Base-by-base conservation (phyloP, 1,140 invertebrate genomes). In the Cataglyphis hispanica region DNA sequence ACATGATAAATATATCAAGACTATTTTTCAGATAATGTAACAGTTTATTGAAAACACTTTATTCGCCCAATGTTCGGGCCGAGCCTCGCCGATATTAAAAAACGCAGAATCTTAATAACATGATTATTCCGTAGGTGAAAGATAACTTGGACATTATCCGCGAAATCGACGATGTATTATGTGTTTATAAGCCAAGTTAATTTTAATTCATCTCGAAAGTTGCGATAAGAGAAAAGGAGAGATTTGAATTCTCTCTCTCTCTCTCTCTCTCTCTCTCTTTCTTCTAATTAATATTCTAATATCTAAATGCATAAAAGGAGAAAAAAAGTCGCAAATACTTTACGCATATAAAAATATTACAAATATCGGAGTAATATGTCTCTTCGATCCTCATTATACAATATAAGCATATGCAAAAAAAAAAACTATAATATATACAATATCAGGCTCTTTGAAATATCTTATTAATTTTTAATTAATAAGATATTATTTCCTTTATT, bases 21-120 rank as follows among this genome's bases (percentile, higher is more conserved):
- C 46, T 50, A 53, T 22, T 43, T 16, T 86, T 95, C 93, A 94
- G 93, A 90, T 94, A 94, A 94, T 95, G 89, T 95, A 95, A 94
- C 94, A 95, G 93, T 95, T 95, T 95, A 95, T 95, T 95, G 93
- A 95, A 95, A 95, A 95, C 94, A 94, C 92, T 93, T 94, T 91
- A 86, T 92, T 83, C 86, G 89, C 89, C 89, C 92, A 90, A 91
- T 92, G 84, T 87, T 87, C 92, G 92, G 92, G 90, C 84, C 91
- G 93, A 94, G 91, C 90, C 89, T 93, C 92, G 93, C 92, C 94
- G 94, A 94, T 95, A 95, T 94, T 95, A 95, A 95, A 95, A 95
- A 94, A 93, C 93, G 93, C 92, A 94, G 92, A 93, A 92, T 94
- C 93, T 94, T 94, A 94, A 93, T 94, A 94, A 95, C 94, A 95